These are phyloP conservation scores for Pterois miles DNA, from an alignment of 2,797 vertebrate genomes.

Conservation along the genomic window DNA sequence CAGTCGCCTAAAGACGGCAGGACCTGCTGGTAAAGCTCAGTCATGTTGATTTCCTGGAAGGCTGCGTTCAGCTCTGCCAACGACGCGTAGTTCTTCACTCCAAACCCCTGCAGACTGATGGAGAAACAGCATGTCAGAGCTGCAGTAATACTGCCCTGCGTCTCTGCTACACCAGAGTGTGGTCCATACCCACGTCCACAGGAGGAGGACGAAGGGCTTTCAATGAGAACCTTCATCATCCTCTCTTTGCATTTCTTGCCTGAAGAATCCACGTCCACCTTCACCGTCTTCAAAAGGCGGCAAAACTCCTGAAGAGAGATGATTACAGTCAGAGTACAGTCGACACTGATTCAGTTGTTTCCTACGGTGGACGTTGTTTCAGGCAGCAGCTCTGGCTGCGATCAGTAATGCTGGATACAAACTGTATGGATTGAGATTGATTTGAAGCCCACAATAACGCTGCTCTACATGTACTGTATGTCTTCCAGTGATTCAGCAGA, in stretches of 20 bases:
- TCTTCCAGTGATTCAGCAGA: neutral
- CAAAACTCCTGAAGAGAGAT: slow-evolving; percentile 84
- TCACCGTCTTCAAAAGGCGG: slow-evolving; percentile 87
- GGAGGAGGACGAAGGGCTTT: slow-evolving; percentile 54
- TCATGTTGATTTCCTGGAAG: slow-evolving; percentile 54
- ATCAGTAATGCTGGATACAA: too few species aligned
- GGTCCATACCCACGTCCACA: slow-evolving; percentile 23
- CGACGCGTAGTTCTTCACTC: slow-evolving; percentile 32
- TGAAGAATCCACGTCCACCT: slow-evolving; percentile 89
- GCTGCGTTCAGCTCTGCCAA: slow-evolving; percentile 34
- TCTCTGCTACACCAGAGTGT: neutral
- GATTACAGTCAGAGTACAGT: neutral
- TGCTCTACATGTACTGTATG: neutral
- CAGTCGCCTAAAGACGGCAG: slow-evolving; percentile 35
- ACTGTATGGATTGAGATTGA: too few species aligned
- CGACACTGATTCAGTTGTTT: too few species aligned
- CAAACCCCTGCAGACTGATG: slow-evolving; percentile 54
- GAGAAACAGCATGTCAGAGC: neutral
- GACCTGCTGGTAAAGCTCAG: slow-evolving; percentile 47
- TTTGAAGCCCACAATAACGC: neutral
- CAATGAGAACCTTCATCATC: slow-evolving; percentile 88
- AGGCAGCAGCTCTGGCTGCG: too few species aligned
- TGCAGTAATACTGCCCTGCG: neutral
- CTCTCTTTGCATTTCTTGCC: slow-evolving; percentile 92
- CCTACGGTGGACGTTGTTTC: too few species aligned